These are phyloP conservation scores for Therioaphis trifolii DNA, from an alignment of 2,888 invertebrate species.

Conservation along the genomic window DNA sequence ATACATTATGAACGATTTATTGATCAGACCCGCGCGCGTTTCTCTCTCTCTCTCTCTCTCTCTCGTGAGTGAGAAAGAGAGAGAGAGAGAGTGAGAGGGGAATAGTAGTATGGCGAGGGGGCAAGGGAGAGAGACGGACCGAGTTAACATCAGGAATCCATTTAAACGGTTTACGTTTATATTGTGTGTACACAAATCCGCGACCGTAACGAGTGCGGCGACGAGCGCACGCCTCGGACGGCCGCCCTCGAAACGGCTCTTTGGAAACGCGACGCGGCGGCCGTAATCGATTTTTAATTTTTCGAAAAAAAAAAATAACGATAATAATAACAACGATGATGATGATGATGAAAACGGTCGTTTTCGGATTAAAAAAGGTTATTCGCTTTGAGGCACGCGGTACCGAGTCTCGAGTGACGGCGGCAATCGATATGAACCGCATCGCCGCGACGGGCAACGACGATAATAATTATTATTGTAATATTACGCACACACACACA, in stretches of 20 bases:
- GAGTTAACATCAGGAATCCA: constrained; percentile 45
- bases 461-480: no score
- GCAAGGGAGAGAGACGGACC: constrained; percentile 1
- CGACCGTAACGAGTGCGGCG: constrained; percentile 29
- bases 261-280: background rate
- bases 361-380: background rate
- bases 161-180: constrained; percentile 48
- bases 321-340: no score
- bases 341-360: no score
- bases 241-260: background rate
- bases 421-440: no score
- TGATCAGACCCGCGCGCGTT: background rate
- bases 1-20: constrained; percentile 38
- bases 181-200: constrained; percentile 27
- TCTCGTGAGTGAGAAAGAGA: no score
- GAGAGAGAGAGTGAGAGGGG: background rate
- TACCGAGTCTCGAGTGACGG: no score
- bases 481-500: no score
- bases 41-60: no score
- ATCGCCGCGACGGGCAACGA: no score
- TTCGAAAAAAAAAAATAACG: background rate
- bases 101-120: background rate
- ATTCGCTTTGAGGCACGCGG: background rate
- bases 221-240: background rate
- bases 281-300: constrained; percentile 48